Evolutionary conservation across 2,113 vertebrate species (phyloP).

Genomic region (Eclectus roratus): DNA sequence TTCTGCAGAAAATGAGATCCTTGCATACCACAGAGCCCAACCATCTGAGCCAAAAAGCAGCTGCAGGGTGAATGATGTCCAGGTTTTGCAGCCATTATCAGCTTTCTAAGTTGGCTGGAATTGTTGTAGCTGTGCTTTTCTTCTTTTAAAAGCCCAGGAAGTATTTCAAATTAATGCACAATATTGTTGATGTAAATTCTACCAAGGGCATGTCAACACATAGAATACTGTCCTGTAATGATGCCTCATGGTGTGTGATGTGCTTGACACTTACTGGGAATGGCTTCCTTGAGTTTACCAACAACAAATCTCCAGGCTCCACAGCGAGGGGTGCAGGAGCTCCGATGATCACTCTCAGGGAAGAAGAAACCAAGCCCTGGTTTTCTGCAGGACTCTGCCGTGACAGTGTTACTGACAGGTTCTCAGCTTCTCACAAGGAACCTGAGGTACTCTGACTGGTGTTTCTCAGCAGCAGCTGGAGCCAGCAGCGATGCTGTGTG

Average conservation of each 20-base stretch:
- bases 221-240: background rate
- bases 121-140: background rate
- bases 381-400: background rate
- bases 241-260: background rate
- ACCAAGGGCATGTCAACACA: background rate
- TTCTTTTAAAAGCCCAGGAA: background rate
- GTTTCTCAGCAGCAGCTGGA: background rate
- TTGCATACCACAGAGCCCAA: background rate
- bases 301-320: background rate
- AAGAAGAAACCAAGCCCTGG: background rate
- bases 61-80: background rate
- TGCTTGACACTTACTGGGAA: background rate
- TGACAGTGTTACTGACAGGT: fast-evolving
- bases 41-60: background rate
- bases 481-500: fast-evolving
- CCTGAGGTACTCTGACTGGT: background rate
- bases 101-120: background rate
- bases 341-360: fast-evolving
- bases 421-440: background rate
- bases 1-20: background rate
- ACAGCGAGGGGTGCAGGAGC: background rate
- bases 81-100: background rate
- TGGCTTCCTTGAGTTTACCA: background rate
- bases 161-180: background rate
- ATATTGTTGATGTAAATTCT: background rate